Evolutionary conservation across 2,113 vertebrate species (phyloP), one percentile per base, ranked within the genome.

Genomic region (Apteryx owenii): DNA sequence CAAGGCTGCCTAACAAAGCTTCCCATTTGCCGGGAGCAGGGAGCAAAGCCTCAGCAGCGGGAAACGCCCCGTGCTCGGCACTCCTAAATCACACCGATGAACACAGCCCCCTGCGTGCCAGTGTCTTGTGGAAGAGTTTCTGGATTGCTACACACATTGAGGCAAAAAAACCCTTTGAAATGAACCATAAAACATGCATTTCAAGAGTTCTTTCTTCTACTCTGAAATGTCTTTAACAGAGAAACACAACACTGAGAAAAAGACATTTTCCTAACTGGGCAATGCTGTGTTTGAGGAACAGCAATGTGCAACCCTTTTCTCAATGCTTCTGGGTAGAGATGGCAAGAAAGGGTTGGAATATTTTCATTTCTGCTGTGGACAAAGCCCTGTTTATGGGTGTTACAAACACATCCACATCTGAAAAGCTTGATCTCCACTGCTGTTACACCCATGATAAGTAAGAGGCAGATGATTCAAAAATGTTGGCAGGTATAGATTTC

Each of bases 31-130:
- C 71, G 42, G 62, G 54, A 91, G 77, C 61, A 54, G 53, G 80
- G 86, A 96, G 20, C 15, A 70, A 95, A 50, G 60, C 48, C 48
- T 46, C 60, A 90, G 80, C 78, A 89, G 42, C 42, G 22, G 85
- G 44, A 76, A 50, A 12, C 12, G 48, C 46, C 51, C 48, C 40
- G 36, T 25, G 44, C 54, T 76, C 54, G 29, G 17, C 44, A 69
- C 56, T 75, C 84, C 33, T 54, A 46, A 85, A 60, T 66, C 69
- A 51, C 14, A 3, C 25, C 33, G 38, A 54, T 46, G 33, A 18
- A 9, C 69, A 81, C 18, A 66, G 48, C 15, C 28, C 56, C 56
- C 28, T 28, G 56, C 12, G 20, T 78, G 38, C 11, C 26, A 6
- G 20, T 11, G 19, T 44, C 65, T 79, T 65, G 65, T 10, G 3